A percentile compares a stretch with the other conserved stretches of the same genome.
Evolutionary conservation across 2,888 invertebrate genomes (phyloP).

Genomic region (Drosophila buzzatii): DNA sequence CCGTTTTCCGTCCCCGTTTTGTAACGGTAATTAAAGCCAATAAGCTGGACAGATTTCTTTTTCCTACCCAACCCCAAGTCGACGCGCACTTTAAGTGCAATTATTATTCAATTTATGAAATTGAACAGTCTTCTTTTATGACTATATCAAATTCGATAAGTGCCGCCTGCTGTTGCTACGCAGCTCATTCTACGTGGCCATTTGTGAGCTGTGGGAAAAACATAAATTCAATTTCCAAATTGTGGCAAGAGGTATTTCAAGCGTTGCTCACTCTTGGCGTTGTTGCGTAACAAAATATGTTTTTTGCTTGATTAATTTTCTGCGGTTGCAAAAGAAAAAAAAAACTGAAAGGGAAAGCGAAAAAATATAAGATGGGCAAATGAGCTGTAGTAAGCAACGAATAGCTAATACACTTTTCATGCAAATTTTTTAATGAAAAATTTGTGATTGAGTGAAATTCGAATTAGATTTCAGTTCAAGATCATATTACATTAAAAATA

Average conservation of each 20-base stretch:
- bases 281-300: conserved; percentile 52
- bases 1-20: conserved; percentile 1
- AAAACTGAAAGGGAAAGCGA: conserved; percentile 9
- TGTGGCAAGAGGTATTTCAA: conserved; percentile 32
- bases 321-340: conserved; percentile 39
- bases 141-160: conserved; percentile 65
- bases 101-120: conserved; percentile 76
- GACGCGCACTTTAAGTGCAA: conserved; percentile 35
- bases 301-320: conserved; percentile 77
- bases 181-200: conserved; percentile 2
- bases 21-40: conserved; percentile 45
- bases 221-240: conserved; percentile 66
- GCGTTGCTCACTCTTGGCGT: conserved; percentile 45
- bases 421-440: too few relatives aligned
- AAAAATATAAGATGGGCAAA: not conserved
- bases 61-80: not conserved
- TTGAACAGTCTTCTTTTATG: conserved; percentile 66
- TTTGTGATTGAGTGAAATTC: not conserved
- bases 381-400: not conserved
- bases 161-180: conserved; percentile 28
- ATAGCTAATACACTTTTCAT: not conserved
- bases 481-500: too few relatives aligned
- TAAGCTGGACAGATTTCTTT: conserved; percentile 48
- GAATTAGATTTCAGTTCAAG: not conserved
- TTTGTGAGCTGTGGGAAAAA: conserved; percentile 34